Evolutionary conservation across 2,888 invertebrate species (phyloP).

Genomic region (Sthenelais limicola): DNA sequence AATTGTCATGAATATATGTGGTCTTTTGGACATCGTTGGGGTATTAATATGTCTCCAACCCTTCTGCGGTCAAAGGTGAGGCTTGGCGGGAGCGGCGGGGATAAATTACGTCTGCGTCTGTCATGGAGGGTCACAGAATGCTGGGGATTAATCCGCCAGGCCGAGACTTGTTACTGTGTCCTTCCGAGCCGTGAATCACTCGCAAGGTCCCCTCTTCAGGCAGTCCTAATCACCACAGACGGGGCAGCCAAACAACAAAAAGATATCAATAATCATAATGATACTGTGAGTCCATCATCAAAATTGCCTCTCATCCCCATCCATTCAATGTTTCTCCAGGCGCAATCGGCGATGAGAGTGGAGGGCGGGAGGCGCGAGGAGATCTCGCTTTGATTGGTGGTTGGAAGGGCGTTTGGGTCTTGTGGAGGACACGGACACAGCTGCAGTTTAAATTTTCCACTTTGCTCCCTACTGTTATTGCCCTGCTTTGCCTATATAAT

Average conservation of each 20-base stretch:
- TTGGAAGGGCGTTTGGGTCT: no score
- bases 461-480: no score
- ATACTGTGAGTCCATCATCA: no score
- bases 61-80: slow-evolving; percentile 3
- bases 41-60: slow-evolving; percentile 24
- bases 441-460: no score
- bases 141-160: slow-evolving; percentile 30
- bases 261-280: slow-evolving; percentile 15
- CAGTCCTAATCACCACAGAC: slow-evolving; percentile 8
- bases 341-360: no score
- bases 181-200: slow-evolving; percentile 25
- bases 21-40: slow-evolving; percentile 27
- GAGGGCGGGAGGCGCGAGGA: no score
- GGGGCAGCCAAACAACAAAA: slow-evolving; percentile 6
- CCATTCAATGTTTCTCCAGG: no score
- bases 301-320: no score
- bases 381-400: no score
- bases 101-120: slow-evolving; percentile 23
- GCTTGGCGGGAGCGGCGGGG: not conserved
- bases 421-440: no score
- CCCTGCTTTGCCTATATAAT: no score
- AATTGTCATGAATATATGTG: slow-evolving; percentile 36
- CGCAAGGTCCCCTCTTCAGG: not conserved
- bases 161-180: slow-evolving; percentile 23
- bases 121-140: slow-evolving; percentile 18